phyloP scores from a whole-genome alignment of 1,140 invertebrate genomes.

The Latrodectus geometricus region DNA sequence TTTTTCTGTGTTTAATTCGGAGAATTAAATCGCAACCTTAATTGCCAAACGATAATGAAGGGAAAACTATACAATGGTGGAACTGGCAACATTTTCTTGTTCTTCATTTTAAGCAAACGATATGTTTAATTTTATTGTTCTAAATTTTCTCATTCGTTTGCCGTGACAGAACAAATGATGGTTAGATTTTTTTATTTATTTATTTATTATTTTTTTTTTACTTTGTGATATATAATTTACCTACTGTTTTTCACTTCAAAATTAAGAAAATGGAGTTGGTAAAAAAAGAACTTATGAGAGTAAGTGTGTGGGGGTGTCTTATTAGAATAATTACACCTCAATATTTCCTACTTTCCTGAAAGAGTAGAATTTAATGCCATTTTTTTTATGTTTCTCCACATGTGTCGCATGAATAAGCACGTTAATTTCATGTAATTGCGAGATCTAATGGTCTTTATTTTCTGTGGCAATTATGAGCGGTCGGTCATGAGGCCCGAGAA shows the following conservation, averaged over 20 bases:
- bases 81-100: neutral
- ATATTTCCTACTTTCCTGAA: conserved; percentile 52
- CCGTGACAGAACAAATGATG: neutral
- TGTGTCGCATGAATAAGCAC: conserved; percentile 49
- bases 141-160: neutral
- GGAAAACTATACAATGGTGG: neutral
- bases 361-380: neutral
- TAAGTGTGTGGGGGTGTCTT: conserved; percentile 19
- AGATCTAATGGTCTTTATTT: conserved; percentile 44
- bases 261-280: conserved; percentile 13
- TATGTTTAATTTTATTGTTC: neutral
- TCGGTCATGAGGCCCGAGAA: neutral
- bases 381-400: conserved; percentile 10
- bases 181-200: neutral
- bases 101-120: neutral
- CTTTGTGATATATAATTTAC: neutral
- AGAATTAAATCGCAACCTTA: too few relatives aligned
- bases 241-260: conserved; percentile 32
- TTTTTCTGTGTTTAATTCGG: neutral
- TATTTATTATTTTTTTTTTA: conserved; percentile 11
- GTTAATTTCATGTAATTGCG: conserved; percentile 45
- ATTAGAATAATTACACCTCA: conserved; percentile 54
- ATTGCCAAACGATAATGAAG: neutral
- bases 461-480: conserved; percentile 28
- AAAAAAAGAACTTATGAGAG: conserved; percentile 1